Percentiles rank a stretch among this genome's conserved stretches.
phyloP scores from a whole-genome alignment of 2,797 vertebrate genomes.

The Basileuterus tristriatus region DNA sequence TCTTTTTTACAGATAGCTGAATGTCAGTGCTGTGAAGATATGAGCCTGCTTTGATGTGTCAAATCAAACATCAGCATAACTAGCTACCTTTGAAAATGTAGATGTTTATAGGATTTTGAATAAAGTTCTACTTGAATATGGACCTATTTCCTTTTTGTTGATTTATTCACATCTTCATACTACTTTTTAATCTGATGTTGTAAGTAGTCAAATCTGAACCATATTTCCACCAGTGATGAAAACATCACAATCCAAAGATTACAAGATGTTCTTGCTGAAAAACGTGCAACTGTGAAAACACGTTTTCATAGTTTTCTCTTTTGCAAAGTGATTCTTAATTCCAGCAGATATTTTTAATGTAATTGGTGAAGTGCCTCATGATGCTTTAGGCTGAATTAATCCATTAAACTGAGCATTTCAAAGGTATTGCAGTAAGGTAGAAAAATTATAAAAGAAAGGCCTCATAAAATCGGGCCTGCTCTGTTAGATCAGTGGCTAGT shows the following conservation, averaged over 20 bases:
- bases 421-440: not conserved
- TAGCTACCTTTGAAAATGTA: not conserved
- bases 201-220: not conserved
- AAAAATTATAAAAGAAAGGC: not conserved
- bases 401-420: not conserved
- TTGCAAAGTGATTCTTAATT: not conserved
- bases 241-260: not conserved
- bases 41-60: not conserved
- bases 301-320: not conserved
- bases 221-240: not conserved
- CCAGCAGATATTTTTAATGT: not conserved
- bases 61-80: not conserved
- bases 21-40: not conserved
- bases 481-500: not conserved
- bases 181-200: not conserved
- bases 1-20: constrained; percentile 27
- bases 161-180: not conserved
- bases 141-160: not conserved
- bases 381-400: not conserved
- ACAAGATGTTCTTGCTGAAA: not conserved
- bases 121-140: not conserved
- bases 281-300: not conserved
- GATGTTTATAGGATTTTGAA: not conserved
- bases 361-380: not conserved
- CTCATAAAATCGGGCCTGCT: not conserved